Evolutionary conservation across 2,113 vertebrate species (phyloP), one percentile per base, ranked within the genome.

Genomic region (Tragelaphus strepsiceros): DNA sequence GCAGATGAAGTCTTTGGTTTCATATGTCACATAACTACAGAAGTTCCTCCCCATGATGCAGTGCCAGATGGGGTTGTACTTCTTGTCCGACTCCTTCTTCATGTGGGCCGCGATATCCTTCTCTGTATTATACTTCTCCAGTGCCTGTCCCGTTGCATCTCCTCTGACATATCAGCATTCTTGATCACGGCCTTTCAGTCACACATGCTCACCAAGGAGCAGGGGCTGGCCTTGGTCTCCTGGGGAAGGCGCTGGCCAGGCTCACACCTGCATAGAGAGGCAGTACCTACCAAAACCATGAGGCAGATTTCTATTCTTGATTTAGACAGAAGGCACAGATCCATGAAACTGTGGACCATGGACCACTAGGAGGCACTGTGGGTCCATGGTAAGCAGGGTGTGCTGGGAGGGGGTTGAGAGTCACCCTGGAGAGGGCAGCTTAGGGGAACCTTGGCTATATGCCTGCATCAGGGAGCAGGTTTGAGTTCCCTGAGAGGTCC

Each of bases 81-180:
- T 39, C 67, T 71, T 22, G 67, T 22, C 2, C 6, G 1, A 6
- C 67, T 71, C 67, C 67, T 11, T 24, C 56, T 22, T 22, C 9
- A 71, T 2, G 8, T 6, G 19, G 9, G 19, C 19, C 1, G 0
- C 0, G 19, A 6, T 22, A 5, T 2, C 30, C 62, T 39, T 5
- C n/a, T 22, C 19, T 22, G 4, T 22, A 39, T 12, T 22, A 22
- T 35, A 3, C 19, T 39, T 22, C n/a, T 71, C 67, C 67, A 71
- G 0, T 12, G 67, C 67, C n/a, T 71, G 19, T 21, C 67, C 9
- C 2, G 10, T 22, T 22, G 67, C n/a, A 22, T 22, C n/a, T 22
- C 2, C 67, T 71, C n/a, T 0, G 1, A 39, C n/a, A 71, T 2
- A 12, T 22, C 19, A 0, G 67, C n/a, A 39, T 39, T 39, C 67